Base-by-base conservation (phyloP, 2,113 vertebrate genomes). In the Sardina pilchardus region DNA sequence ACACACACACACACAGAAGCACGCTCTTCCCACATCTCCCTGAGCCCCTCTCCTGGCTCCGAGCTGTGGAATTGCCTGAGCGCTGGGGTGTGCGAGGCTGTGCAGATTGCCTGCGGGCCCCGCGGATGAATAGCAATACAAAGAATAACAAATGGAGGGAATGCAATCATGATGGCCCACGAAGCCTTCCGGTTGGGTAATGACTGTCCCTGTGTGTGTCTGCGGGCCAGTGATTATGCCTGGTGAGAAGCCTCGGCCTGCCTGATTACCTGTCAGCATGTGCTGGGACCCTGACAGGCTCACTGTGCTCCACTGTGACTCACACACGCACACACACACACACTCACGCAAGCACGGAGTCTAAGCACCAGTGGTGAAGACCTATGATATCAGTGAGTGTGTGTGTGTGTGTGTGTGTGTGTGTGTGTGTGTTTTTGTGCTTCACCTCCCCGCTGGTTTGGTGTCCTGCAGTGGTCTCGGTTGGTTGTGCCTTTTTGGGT, bases 251-350 rank as follows among this genome's bases (percentile, higher is more conserved):
- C 93, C 92, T 91, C 91, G 88, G 92, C 90, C 91, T 3, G 39
- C 88, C 91, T 95, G 93, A 95, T 95, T 94, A 93, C 93, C 91
- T 95, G 94, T 94, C 94, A 94, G 92, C 93, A 91, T 91, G 92
- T 91, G 90, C 87, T 91, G 88, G 91, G 89, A 89, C 88, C 84
- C 86, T 91, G 86, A 90, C 90, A 86, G 84, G 71, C 71, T 36
- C 30, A 36, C 71, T 78, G 63, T 45, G 86, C 84, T 36, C 83
- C 30, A 71, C 81, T 34, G 30, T 6, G 30, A 84, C 83, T 42
- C 83, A 81, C 84, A 83, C 86, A 88, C 47, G 87, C 85, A 47
- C 59, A 48, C 36, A n/a, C 75, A 81, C 85, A 75, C 56, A 82
- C 82, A 87, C 87, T 90, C 88, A 91, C 87, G 91, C 91, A 86